Evolutionary conservation across 2,113 vertebrate species (phyloP), one percentile per base, ranked within the genome.

Genomic region (Cepphus grylle): DNA sequence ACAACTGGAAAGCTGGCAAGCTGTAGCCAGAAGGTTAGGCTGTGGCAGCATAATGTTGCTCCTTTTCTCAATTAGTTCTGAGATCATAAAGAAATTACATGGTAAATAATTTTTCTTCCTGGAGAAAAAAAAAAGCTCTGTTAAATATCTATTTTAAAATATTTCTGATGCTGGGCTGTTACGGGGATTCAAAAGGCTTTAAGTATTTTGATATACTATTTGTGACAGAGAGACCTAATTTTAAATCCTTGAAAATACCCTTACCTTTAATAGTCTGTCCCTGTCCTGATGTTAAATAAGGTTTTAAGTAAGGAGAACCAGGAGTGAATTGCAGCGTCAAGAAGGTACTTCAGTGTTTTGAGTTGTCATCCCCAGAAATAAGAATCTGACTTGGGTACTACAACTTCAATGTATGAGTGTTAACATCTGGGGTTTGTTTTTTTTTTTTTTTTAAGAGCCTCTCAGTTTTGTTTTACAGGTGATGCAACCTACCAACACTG

Each of bases 401-500:
- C 38, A 55, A 11, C 42, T 88, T 80, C 25, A 23, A 61, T 53
- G 9, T 25, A 3, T 12, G 21, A 45, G 7, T 49, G 8, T 55
- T 70, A n/a, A 17, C 7, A 58, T 91, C n/a, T 79, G 38, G 63
- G 12, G 61, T 61, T 65, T 18, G 15, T 61, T 38, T 25, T 42
- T 23, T 55, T 76, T 61, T 71, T 18, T 22, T 61, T 71, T 18
- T 19, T 22, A 86, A 84, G 20, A 78, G 3, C 7, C 3, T 82
- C 22, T 91, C 20, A 25, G 26, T 82, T 81, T 67, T 69, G 22
- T 69, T 8, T 38, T 53, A 4, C 16, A 92, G 88, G 88, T 55
- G 52, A 36, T 3, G 10, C n/a, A 53, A 8, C 38, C 40, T 78
- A 26, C 18, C 62, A 55, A 30, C 26, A 67, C 9, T 0, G 1